Percentiles rank a stretch among this genome's conserved stretches.
Evolutionary conservation across 2,888 invertebrate genomes (phyloP).

Genomic region (Drosophila kuntzei): DNA sequence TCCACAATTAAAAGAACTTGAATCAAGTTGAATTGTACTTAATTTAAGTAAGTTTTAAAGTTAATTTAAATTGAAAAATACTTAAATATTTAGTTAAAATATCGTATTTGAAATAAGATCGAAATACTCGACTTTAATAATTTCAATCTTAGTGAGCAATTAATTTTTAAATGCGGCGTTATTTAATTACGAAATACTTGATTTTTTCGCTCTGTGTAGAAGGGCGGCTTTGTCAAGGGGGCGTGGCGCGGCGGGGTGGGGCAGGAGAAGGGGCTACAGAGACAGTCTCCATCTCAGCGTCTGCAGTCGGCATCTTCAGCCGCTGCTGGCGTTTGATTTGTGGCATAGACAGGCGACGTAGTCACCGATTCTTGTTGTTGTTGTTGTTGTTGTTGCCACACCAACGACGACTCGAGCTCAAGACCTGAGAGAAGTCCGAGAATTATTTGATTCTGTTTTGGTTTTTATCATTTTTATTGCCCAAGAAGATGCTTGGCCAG

Average conservation of each 20-base stretch:
- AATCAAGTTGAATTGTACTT: no score
- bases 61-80: no score
- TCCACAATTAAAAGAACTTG: no score
- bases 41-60: no score
- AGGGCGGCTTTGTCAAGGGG: not conserved
- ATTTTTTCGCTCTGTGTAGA: no score
- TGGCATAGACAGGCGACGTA: conserved; percentile 71
- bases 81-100: no score
- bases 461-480: conserved; percentile 74
- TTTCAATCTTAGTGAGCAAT: no score
- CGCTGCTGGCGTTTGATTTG: conserved; percentile 73
- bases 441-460: conserved; percentile 64
- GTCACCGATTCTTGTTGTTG: conserved; percentile 7
- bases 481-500: conserved; percentile 35
- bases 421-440: conserved; percentile 33
- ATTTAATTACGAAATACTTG: no score
- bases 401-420: conserved; percentile 22
- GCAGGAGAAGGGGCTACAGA: conserved; percentile 12
- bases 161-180: no score
- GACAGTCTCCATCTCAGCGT: conserved; percentile 36
- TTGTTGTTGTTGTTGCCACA: conserved; percentile 17
- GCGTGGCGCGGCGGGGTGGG: not conserved
- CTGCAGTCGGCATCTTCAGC: conserved; percentile 46
- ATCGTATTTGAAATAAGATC: no score
- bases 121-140: no score